Conservation (phyloP, 2,797 vertebrate genomes). For the Cynopterus sphinx region DNA sequence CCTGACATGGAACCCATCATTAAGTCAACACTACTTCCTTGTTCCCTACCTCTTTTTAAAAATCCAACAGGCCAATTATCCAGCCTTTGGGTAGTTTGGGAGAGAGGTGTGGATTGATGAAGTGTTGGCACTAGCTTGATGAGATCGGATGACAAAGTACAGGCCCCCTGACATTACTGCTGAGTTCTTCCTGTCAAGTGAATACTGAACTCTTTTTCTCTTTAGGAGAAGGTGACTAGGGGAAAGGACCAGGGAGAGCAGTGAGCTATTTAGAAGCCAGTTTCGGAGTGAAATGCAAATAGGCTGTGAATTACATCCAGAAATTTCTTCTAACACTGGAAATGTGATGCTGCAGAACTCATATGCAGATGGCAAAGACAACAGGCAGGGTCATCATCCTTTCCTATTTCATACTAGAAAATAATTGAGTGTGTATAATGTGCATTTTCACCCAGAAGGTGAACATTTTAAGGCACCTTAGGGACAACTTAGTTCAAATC, state of each 20-base stretch:
- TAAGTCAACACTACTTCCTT: conserved; percentile 55
- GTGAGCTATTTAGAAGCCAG: neutral
- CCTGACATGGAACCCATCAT: conserved; percentile 52
- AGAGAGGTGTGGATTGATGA: conserved; percentile 23
- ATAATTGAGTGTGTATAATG: neutral
- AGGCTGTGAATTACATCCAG: neutral
- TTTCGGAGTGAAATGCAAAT: neutral
- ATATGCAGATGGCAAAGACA: neutral
- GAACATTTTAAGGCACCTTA: neutral
- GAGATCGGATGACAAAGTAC: conserved; percentile 37
- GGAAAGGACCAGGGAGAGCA: neutral
- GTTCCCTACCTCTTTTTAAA: conserved; percentile 16
- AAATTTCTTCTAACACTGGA: conserved; percentile 29
- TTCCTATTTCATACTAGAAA: neutral
- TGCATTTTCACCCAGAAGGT: neutral
- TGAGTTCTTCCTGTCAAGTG: conserved; percentile 13
- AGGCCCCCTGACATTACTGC: neutral
- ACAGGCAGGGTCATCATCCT: neutral
- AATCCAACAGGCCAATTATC: conserved; percentile 25
- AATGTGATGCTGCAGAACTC: neutral
- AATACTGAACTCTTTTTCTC: neutral
- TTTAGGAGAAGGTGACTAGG: neutral
- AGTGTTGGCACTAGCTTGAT: neutral
- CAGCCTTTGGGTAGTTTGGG: neutral
- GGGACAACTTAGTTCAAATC: neutral